Percentiles rank a stretch among this genome's conserved stretches.
Conservation (phyloP, 1,140 invertebrate species). For the Harlomillsia oculata region DNA sequence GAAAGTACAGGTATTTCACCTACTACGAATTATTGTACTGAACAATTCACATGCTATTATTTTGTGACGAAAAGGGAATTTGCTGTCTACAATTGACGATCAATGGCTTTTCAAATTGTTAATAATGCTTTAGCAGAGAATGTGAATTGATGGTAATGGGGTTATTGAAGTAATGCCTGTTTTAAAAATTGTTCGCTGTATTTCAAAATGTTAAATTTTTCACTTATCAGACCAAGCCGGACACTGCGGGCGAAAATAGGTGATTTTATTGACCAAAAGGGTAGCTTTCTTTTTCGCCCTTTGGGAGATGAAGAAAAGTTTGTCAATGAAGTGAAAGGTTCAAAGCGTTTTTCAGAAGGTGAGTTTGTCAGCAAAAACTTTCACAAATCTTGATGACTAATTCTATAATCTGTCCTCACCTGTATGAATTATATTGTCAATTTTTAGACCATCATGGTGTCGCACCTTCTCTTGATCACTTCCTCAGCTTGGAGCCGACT, state of each 20-base stretch:
- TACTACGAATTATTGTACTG: no score
- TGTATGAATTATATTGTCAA: not conserved
- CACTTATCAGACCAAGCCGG: conserved; percentile 5
- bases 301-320: conserved; percentile 26
- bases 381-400: no score
- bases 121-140: no score
- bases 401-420: not conserved
- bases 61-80: no score
- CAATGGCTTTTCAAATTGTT: no score
- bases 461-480: conserved; percentile 75
- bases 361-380: no score
- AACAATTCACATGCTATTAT: no score
- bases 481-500: conserved; percentile 58
- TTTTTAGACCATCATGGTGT: conserved; percentile 62
- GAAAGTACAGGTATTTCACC: no score
- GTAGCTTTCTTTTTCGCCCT: conserved; percentile 26
- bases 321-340: conserved; percentile 20
- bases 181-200: no score
- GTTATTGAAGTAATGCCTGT: no score
- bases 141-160: no score
- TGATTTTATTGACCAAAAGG: conserved; percentile 25
- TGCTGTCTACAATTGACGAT: no score
- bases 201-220: not conserved
- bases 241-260: conserved; percentile 20
- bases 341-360: conserved; percentile 25